Evolutionary conservation across 2,888 invertebrate genomes (phyloP), one percentile per base, ranked within the genome.

Genomic region (Drosophila percnosoma): DNA sequence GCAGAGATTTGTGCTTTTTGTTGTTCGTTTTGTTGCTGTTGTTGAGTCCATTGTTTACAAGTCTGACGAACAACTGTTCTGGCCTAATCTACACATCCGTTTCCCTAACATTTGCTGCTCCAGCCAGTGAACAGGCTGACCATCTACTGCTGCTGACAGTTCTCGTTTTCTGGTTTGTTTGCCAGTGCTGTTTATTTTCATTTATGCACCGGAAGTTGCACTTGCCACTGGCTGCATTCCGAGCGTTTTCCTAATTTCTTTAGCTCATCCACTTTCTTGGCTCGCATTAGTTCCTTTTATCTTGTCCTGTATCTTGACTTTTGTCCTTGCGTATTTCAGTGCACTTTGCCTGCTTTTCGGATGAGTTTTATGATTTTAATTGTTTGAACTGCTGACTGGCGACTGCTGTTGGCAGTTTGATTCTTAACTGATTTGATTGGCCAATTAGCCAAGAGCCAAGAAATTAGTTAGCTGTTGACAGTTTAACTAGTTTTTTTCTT

Each of bases 131-230:
- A 38, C 29, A n/a, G 40, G 36, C 57, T 53, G 67, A 45, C 49
- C 58, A 69, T 63, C 33, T 18, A 18, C 42, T 85, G 82, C 61
- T 54, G 59, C 51, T 83, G 85, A 80, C 84, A 84, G 85, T 65
- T 77, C 66, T 70, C 61, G 68, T 69, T 78, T 67, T 52, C 63
- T 67, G 48, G 60, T 61, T 68, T 68, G 57, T 67, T 73, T 70
- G 62, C 38, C 64, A 59, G 74, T 76, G 71, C 83, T 87, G 75
- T 85, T 87, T 89, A 80, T 85, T 89, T 82, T 86, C 85, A 87
- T 86, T 86, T 87, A 85, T 87, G 80, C 85, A 86, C 88, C 90
- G 85, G 85, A 86, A 80, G 79, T 84, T 85, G 85, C 89, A 83
- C 84, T 75, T 68, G 67, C 61, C 75, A 61, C 73, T 65, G 68